Percentiles rank a stretch among this genome's conserved stretches.
phyloP scores from a whole-genome alignment of 2,113 vertebrate species.

The Oenanthe melanoleuca region DNA sequence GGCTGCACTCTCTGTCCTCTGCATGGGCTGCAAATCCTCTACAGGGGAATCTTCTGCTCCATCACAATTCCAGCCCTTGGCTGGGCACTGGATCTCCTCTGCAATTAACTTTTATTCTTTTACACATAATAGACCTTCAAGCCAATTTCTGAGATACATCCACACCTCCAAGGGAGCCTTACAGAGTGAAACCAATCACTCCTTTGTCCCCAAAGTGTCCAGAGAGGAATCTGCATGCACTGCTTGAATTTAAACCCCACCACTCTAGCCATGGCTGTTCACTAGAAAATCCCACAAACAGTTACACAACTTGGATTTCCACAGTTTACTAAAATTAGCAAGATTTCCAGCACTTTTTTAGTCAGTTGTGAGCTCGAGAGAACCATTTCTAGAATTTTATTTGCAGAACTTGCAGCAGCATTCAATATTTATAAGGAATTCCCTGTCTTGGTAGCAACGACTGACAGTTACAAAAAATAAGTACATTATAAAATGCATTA shows the following conservation, averaged over 20 bases:
- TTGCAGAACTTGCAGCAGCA: conserved; percentile 11
- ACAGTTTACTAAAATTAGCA: neutral
- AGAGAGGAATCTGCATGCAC: neutral
- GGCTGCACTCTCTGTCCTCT: rapidly evolving
- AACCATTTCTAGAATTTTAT: neutral
- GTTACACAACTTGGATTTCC: neutral
- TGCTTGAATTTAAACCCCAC: neutral
- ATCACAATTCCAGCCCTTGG: neutral
- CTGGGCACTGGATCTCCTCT: neutral
- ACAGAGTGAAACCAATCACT: neutral
- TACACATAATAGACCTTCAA: neutral
- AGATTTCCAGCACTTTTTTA: neutral
- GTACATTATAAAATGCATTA: conserved; percentile 42
- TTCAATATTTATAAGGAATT: conserved; percentile 63
- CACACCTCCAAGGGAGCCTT: neutral
- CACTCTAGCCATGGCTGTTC: neutral
- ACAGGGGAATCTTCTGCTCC: neutral
- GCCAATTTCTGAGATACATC: neutral
- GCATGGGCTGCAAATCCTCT: neutral
- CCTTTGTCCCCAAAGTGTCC: neutral
- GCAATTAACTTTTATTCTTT: neutral
- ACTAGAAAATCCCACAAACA: neutral
- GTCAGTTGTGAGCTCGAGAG: neutral
- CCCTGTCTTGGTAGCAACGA: conserved; percentile 37
- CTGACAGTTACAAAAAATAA: conserved; percentile 26